Percentiles rank a stretch among this genome's conserved stretches.
Conservation (phyloP, 2,888 invertebrate species). For the Chymomyza amoena region DNA sequence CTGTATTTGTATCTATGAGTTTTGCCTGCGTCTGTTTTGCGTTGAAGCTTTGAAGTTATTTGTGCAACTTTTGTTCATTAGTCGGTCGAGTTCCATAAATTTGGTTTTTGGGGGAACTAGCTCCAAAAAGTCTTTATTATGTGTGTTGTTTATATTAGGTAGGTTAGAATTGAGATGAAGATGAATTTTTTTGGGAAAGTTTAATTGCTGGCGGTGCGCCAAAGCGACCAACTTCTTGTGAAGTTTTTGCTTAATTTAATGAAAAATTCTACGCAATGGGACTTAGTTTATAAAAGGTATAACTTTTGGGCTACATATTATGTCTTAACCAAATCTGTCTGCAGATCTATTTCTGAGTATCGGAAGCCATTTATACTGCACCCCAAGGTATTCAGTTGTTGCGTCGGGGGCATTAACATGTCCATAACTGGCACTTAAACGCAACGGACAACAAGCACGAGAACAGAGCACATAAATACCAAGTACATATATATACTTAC, state of each 20-base stretch:
- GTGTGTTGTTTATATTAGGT: neutral
- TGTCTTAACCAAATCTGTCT: neutral
- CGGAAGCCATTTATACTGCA: neutral
- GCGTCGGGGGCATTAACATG: constrained; percentile 47
- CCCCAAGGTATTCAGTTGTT: neutral
- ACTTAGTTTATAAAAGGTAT: neutral
- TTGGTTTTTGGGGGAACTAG: constrained; percentile 20
- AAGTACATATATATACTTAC: constrained; percentile 20
- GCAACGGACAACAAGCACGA: neutral
- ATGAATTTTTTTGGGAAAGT: neutral
- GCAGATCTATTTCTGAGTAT: neutral
- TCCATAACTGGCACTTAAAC: constrained; percentile 40
- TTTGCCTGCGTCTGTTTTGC: constrained; percentile 14
- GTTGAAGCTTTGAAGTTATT: constrained; percentile 54
- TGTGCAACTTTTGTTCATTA: constrained; percentile 63
- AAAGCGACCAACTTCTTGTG: neutral
- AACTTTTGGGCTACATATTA: neutral
- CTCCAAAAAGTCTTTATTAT: constrained; percentile 60
- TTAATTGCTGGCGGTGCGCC: neutral
- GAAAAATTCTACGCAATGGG: too few species aligned
- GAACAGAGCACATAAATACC: constrained; percentile 9
- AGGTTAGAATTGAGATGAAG: neutral
- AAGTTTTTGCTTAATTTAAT: neutral
- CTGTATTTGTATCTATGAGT: constrained; percentile 6
- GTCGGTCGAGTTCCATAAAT: constrained; percentile 58